Conservation (phyloP, 1,140 invertebrate genomes). For the Cotesia vestalis region DNA sequence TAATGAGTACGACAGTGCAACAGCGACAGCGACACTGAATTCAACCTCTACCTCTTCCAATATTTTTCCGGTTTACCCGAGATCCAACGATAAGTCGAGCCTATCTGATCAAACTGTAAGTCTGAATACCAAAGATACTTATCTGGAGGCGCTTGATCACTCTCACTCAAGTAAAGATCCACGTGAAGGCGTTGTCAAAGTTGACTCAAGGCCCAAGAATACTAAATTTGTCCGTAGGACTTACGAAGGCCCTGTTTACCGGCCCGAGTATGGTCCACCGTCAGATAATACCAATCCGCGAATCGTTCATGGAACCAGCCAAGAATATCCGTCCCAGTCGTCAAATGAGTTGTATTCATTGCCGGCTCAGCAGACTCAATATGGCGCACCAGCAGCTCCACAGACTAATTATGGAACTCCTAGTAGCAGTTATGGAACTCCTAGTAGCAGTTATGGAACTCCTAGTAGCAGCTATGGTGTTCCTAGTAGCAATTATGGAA, state of each 20-base stretch:
- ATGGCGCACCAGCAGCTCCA: slow-evolving; percentile 54
- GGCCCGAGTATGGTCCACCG: slow-evolving; percentile 38
- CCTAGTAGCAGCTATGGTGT: slow-evolving; percentile 53
- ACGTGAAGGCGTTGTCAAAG: slow-evolving; percentile 42
- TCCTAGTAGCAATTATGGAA: slow-evolving; percentile 59
- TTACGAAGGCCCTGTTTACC: slow-evolving; percentile 52
- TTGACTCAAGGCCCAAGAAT: slow-evolving; percentile 36
- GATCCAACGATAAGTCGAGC: neutral
- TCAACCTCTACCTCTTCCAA: neutral
- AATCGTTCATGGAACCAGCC: slow-evolving; percentile 32
- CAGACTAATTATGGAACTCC: slow-evolving; percentile 44
- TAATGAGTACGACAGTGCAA: too few species aligned
- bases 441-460: slow-evolving; percentile 49
- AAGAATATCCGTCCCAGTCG: slow-evolving; percentile 34
- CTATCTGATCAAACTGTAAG: too few species aligned
- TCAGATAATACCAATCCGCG: slow-evolving; percentile 33
- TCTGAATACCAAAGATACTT: slow-evolving; percentile 54
- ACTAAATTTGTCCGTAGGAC: slow-evolving; percentile 49
- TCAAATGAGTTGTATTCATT: slow-evolving; percentile 46
- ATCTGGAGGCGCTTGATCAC: slow-evolving; percentile 61
- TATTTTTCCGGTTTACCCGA: neutral
- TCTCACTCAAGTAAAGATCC: slow-evolving; percentile 60
- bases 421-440: slow-evolving; percentile 42
- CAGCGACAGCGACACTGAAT: too few species aligned
- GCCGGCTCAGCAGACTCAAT: slow-evolving; percentile 48